Conservation (phyloP, 2,797 vertebrate species). For the Nothura maculosa region DNA sequence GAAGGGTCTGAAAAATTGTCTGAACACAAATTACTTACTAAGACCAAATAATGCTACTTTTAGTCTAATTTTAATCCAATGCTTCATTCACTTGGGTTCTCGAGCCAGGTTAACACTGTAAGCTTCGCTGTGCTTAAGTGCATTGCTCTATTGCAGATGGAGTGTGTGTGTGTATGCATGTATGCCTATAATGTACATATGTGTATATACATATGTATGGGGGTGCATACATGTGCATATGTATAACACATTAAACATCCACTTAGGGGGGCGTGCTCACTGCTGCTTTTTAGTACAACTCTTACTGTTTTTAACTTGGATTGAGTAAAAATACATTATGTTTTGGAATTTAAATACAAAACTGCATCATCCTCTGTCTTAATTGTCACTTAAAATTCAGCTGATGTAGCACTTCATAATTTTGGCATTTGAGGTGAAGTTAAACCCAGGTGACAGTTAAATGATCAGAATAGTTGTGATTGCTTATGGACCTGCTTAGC, state of each 20-base stretch:
- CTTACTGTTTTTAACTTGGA: neutral
- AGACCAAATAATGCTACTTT: neutral
- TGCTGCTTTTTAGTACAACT: neutral
- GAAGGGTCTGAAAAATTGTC: too few species aligned
- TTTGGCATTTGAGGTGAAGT: neutral
- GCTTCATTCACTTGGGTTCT: neutral
- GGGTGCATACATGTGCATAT: neutral
- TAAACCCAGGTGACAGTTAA: neutral
- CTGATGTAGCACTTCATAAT: neutral
- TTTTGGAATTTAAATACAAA: neutral
- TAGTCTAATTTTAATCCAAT: neutral
- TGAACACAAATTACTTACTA: neutral
- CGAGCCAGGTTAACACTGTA: neutral
- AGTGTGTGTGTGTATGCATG: neutral
- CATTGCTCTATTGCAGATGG: neutral
- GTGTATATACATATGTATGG: neutral
- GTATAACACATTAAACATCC: neutral
- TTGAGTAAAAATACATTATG: neutral
- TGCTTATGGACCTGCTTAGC: neutral
- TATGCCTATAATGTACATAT: too few species aligned
- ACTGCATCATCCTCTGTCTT: neutral
- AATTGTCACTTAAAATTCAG: neutral
- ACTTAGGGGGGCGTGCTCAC: fast-evolving
- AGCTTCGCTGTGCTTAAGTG: neutral
- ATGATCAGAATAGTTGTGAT: neutral